Percentiles rank a stretch among this genome's conserved stretches.
phyloP scores from a whole-genome alignment of 2,888 invertebrate genomes.

The Ichneumon xanthorius region DNA sequence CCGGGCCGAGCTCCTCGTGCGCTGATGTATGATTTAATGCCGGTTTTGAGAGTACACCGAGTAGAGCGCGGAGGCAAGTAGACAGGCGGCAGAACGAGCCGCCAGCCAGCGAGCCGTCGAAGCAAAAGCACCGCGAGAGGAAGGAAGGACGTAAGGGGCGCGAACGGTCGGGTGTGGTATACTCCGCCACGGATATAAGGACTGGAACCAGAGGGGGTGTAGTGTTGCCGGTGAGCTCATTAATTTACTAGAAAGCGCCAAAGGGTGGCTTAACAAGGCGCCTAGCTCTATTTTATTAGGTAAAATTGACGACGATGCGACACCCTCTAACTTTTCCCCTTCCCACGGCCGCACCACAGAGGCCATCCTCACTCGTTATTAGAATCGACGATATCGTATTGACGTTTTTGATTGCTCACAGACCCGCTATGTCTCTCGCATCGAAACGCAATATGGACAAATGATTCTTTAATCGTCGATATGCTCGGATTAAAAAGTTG shows the following conservation, averaged over 20 bases:
- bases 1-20: slow-evolving; percentile 72
- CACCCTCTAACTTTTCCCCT: slow-evolving; percentile 27
- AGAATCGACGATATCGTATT: slow-evolving; percentile 7
- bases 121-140: background rate
- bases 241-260: slow-evolving; percentile 82
- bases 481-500: slow-evolving; percentile 26
- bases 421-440: background rate
- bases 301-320: slow-evolving; percentile 78
- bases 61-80: slow-evolving; percentile 70
- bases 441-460: slow-evolving; percentile 10
- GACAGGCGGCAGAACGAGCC: slow-evolving; percentile 64
- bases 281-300: slow-evolving; percentile 80
- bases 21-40: slow-evolving; percentile 83
- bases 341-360: background rate
- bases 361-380: background rate
- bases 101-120: slow-evolving; percentile 13
- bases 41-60: slow-evolving; percentile 80
- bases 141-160: slow-evolving; percentile 27
- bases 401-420: background rate
- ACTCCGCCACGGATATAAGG: slow-evolving; percentile 46
- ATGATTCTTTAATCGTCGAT: slow-evolving; percentile 45
- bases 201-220: slow-evolving; percentile 75
- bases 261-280: slow-evolving; percentile 82
- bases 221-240: slow-evolving; percentile 83
- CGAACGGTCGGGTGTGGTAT: slow-evolving; percentile 49